Evolutionary conservation across 2,888 invertebrate genomes (phyloP).

Genomic region (Ormia ochracea): DNA sequence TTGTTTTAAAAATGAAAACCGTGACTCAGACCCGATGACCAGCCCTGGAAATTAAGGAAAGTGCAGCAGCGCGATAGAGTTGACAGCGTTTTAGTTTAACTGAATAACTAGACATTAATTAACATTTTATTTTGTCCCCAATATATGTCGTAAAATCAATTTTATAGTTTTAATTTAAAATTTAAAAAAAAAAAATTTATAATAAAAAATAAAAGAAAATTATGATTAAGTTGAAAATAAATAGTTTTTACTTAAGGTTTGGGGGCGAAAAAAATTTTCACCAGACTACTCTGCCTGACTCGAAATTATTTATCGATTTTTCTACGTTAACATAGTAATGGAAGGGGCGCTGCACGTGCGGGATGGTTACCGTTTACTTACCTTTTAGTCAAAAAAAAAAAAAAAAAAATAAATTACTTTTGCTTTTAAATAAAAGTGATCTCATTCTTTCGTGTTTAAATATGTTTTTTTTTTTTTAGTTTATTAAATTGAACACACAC

Average conservation of each 20-base stretch:
- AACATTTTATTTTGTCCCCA: neutral
- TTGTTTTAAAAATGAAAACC: constrained; percentile 42
- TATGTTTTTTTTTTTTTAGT: constrained; percentile 34
- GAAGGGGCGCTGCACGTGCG: too few relatives aligned
- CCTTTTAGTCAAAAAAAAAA: too few relatives aligned
- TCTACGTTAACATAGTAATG: too few relatives aligned
- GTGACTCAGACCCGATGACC: neutral
- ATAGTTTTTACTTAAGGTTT: neutral
- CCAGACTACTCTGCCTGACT: too few relatives aligned
- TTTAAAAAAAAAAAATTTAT: neutral
- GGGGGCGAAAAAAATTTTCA: too few relatives aligned
- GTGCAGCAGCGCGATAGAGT: neutral
- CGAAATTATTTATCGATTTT: too few relatives aligned
- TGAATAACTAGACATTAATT: constrained; percentile 19
- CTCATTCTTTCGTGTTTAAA: neutral
- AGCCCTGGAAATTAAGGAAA: neutral
- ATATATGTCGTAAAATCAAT: neutral
- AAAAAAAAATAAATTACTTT: too few relatives aligned
- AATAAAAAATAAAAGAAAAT: neutral
- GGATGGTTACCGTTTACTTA: neutral
- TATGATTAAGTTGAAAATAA: neutral
- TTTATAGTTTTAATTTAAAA: constrained; percentile 23
- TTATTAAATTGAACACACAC: constrained; percentile 41
- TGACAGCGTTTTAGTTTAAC: constrained; percentile 19
- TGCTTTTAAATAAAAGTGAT: neutral